Evolutionary conservation across 35 echinoderm and acorn worm species (phyloP).

Genomic region (Apostichopus japonicus): DNA sequence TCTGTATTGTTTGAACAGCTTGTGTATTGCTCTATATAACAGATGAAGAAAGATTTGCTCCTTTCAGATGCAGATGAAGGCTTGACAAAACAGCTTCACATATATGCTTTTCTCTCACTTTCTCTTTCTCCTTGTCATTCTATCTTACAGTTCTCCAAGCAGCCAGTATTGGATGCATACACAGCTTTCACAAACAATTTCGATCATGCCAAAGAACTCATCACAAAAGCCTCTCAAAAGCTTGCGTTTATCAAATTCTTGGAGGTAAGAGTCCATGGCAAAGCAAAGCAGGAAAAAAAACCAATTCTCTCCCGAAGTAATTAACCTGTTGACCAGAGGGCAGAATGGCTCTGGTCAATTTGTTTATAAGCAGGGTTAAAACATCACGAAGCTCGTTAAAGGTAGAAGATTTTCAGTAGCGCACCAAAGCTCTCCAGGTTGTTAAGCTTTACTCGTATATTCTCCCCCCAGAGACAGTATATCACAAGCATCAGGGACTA

Average conservation of each 20-base stretch:
- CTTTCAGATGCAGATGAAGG: no score
- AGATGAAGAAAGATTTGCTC: no score
- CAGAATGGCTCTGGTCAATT: not conserved
- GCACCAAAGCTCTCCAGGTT: not conserved
- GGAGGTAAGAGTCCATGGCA: slow-evolving; percentile 71
- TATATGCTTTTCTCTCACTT: not conserved
- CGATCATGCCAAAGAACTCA: slow-evolving; percentile 89
- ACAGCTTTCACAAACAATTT: slow-evolving; percentile 97
- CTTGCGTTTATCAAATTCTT: slow-evolving; percentile 92
- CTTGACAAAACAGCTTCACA: no score
- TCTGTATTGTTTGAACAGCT: no score
- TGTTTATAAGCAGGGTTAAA: not conserved
- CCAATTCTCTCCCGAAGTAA: not conserved
- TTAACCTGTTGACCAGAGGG: slow-evolving; percentile 17
- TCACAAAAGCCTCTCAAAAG: slow-evolving; percentile 89
- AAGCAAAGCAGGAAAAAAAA: not conserved
- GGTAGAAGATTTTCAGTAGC: not conserved
- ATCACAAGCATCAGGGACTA: not conserved
- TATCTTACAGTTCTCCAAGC: slow-evolving; percentile 90
- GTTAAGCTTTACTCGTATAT: not conserved
- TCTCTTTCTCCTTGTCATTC: not conserved
- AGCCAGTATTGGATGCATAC: slow-evolving; percentile 93
- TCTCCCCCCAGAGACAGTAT: not conserved
- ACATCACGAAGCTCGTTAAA: not conserved
- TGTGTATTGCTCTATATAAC: no score